Evolutionary conservation across 2,797 vertebrate genomes (phyloP), one percentile per base, ranked within the genome.

Genomic region (Spondyliosoma cantharus): DNA sequence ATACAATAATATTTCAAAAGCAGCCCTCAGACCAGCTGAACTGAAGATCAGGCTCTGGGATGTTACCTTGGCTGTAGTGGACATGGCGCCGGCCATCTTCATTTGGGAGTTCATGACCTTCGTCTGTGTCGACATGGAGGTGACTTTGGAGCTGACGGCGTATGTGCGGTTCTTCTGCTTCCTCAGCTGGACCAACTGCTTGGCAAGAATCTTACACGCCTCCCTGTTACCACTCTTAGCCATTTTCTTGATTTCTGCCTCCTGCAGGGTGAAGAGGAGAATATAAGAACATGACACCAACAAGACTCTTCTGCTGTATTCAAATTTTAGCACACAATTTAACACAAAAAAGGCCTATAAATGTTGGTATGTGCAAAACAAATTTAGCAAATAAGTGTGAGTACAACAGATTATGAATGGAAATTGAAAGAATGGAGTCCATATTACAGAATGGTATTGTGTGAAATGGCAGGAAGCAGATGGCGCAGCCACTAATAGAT

Each of bases 81-180:
- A 96, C 97, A 99, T 99, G 65, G 98, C 98, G 62, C 97, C 96
- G 0, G 98, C 98, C 98, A 99, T 99, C 95, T 99, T 99, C 97
- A 99, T 98, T 90, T 99, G 98, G 32, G 98, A 99, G 92, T 97
- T 98, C 98, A 99, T 99, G 88, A 99, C 93, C 83, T 98, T 98
- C 0, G 98, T 96, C 87, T 99, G 97, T 7, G 97, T 97, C 0
- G 96, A 96, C 98, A 99, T 99, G 81, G 97, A 98, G n/a, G 97
- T 98, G 83, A 99, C 97, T 92, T 99, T 99, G 58, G 98, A 99
- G 93, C 98, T 99, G 71, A 99, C 98, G 1, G 98, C 97, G 0
- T 98, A 99, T 0, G 98, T 99, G 80, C 97, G 94, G 75, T 96
- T 98, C 79, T 98, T 99, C 93, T 99, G 98, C 88, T 98, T 98